Conservation (phyloP, 1,140 invertebrate species). For the Drosophila cardini region DNA sequence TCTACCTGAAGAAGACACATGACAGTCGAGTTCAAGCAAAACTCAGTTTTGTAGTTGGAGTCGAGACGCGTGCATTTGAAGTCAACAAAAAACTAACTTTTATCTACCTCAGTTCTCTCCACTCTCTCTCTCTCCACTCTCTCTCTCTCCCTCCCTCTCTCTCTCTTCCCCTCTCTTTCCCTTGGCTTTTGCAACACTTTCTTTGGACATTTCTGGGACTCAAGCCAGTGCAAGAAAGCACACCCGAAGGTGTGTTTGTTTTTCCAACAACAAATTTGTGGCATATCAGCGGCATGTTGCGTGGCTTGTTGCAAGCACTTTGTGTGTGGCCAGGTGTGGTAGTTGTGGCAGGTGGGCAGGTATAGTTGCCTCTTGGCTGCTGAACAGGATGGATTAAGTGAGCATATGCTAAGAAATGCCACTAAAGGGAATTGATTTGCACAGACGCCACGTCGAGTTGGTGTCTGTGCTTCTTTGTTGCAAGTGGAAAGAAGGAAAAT, state of each 20-base stretch:
- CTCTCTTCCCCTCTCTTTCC: background rate
- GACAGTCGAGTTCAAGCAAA: slow-evolving; percentile 49
- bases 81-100: slow-evolving; percentile 80
- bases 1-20: slow-evolving; percentile 70
- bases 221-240: slow-evolving; percentile 46
- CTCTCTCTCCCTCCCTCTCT: background rate
- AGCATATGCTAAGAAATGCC: slow-evolving; percentile 61
- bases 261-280: slow-evolving; percentile 77
- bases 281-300: slow-evolving; percentile 80
- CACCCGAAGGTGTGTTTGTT: slow-evolving; percentile 81
- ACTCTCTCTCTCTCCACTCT: too few species aligned
- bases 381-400: slow-evolving; percentile 39
- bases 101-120: slow-evolving; percentile 55
- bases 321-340: background rate
- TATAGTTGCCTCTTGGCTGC: slow-evolving; percentile 1
- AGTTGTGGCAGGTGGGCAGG: slow-evolving; percentile 11
- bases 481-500: background rate
- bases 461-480: background rate
- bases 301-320: slow-evolving; percentile 60
- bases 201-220: slow-evolving; percentile 7
- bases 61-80: slow-evolving; percentile 67
- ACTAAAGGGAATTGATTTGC: slow-evolving; percentile 82
- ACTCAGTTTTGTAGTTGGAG: slow-evolving; percentile 33
- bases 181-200: slow-evolving; percentile 41
- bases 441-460: slow-evolving; percentile 19